phyloP scores from a whole-genome alignment of 2,113 vertebrate genomes.

The Speoplatyrhinus poulsoni region DNA sequence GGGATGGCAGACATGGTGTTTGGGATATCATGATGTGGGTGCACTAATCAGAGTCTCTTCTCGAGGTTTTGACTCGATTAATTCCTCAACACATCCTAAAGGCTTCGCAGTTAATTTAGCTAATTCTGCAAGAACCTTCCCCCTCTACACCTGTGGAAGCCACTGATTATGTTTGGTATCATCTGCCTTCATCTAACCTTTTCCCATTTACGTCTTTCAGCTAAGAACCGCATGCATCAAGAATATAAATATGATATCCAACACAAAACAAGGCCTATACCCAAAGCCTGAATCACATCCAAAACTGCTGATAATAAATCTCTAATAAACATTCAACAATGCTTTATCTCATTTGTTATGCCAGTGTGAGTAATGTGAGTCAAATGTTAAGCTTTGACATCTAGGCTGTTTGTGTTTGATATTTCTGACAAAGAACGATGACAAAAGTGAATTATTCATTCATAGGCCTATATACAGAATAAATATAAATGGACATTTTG shows the following conservation, averaged over 20 bases:
- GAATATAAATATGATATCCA: background rate
- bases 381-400: conserved; percentile 62
- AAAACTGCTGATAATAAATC: conserved; percentile 1
- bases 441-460: conserved; percentile 48
- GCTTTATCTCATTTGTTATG: background rate
- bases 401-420: conserved; percentile 39
- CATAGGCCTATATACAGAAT: conserved; percentile 37
- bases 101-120: no score
- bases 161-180: no score
- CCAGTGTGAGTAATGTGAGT: conserved; percentile 1
- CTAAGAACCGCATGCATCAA: no score
- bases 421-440: no score
- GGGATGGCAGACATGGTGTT: background rate
- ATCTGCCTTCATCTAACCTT: no score
- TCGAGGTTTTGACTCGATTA: no score
- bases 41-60: no score
- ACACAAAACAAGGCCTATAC: background rate
- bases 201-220: no score
- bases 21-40: no score
- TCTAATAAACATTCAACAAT: conserved; percentile 30
- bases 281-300: conserved; percentile 6
- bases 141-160: no score
- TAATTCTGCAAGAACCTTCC: no score
- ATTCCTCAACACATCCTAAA: no score
- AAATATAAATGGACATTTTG: conserved; percentile 50